Evolutionary conservation across 2,888 invertebrate species (phyloP), one percentile per base, ranked within the genome.

Genomic region (Syrista parreyssii): DNA sequence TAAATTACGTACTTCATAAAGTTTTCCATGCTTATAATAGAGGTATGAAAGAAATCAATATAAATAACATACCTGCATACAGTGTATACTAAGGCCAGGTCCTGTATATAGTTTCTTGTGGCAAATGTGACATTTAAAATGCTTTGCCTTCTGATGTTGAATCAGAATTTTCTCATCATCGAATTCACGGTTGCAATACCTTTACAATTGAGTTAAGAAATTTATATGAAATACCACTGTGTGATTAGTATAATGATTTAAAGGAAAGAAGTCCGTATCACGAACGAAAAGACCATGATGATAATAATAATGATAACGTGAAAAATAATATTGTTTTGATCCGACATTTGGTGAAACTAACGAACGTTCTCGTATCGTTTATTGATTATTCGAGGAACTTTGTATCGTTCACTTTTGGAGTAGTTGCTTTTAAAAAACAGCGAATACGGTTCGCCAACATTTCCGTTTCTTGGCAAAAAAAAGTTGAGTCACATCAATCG

Each of bases 91-190:
- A 86, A 99, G 93, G 72, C 99, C 99, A 81, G 99, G 99, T 79
- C 98, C 98, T 77, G 99, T 99, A 92, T 99, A 99, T 85, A 99
- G 93, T 93, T 99, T 99, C 92, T 99, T 99, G 93, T 99, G 99
- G 93, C 99, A 99, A 92, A 99, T 98, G 92, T 99, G 99, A 94
- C 99, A 99, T 94, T 99, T 99, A 92, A 99, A 99, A 94, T 99
- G 99, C 92, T 99, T 99, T 74, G 99, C 99, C 92, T 99, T 99
- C 92, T 99, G 99, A 92, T 99, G 99, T 92, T 99, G 99, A 85
- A 99, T 98, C 78, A 99, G 94, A 92, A 99, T 99, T 92, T 99
- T 99, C 92, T 99, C 99, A 93, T 99, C 99, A 92, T 99, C 99
- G 92, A 99, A 99, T 93, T 99, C 99, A 87, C 99, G 94, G 93